Conservation (phyloP, 2,113 vertebrate species). For the Epinephelus moara region DNA sequence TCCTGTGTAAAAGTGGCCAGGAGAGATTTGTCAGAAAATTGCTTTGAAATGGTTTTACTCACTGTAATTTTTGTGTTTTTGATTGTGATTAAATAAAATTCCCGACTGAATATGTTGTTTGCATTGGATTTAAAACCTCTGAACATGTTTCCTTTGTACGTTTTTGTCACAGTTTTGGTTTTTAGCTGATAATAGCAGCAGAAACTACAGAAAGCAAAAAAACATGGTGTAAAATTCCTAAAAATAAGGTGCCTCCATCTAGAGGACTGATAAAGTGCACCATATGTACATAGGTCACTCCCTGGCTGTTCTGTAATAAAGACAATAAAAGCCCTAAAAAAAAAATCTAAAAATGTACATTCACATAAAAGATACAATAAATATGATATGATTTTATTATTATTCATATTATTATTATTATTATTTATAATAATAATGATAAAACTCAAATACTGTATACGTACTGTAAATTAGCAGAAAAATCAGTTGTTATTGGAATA, state of each 20-base stretch:
- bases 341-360: too few relatives aligned
- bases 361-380: not conserved
- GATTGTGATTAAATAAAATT: slow-evolving; percentile 64
- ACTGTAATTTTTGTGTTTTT: slow-evolving; percentile 55
- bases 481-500: not conserved
- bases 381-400: too few relatives aligned
- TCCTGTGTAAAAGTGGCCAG: slow-evolving; percentile 10
- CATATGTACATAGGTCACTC: too few relatives aligned
- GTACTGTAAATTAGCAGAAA: not conserved
- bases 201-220: not conserved
- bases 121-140: slow-evolving; percentile 1
- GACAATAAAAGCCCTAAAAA: too few relatives aligned
- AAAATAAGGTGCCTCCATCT: too few relatives aligned
- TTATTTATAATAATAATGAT: too few relatives aligned
- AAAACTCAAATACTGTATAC: too few relatives aligned
- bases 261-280: not conserved
- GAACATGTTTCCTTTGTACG: not conserved
- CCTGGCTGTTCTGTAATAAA: too few relatives aligned
- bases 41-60: slow-evolving; percentile 49
- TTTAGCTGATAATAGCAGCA: not conserved
- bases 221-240: not conserved
- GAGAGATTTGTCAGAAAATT: slow-evolving; percentile 33
- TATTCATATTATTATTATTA: too few relatives aligned
- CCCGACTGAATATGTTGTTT: slow-evolving; percentile 24
- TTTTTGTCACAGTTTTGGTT: not conserved